phyloP scores from a whole-genome alignment of 1,140 invertebrate species.

The Seison nebaliae region DNA sequence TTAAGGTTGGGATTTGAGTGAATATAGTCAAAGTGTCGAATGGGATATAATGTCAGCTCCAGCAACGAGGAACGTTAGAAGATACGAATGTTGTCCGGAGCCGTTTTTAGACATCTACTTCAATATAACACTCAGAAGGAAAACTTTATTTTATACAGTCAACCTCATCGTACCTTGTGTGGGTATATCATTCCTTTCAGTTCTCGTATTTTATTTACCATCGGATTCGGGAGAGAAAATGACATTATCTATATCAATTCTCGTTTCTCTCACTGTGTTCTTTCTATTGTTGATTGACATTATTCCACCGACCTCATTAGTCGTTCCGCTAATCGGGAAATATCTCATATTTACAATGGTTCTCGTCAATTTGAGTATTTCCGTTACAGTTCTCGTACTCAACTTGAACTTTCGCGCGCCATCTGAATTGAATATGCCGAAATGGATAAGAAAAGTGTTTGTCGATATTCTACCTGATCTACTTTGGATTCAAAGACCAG shows the following conservation, averaged over 20 bases:
- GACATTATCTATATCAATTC: conserved; percentile 86
- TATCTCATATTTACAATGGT: conserved; percentile 99
- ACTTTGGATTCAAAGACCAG: conserved; percentile 20
- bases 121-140: conserved; percentile 23
- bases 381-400: conserved; percentile 82
- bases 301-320: conserved; percentile 85
- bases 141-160: conserved; percentile 28
- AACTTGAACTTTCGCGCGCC: conserved; percentile 90
- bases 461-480: conserved; percentile 56
- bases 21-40: conserved; percentile 14
- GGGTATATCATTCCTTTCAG: conserved; percentile 63
- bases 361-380: conserved; percentile 83
- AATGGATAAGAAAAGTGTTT: conserved; percentile 67
- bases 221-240: conserved; percentile 94
- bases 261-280: conserved; percentile 97
- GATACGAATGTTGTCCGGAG: conserved; percentile 17
- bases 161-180: conserved; percentile 30
- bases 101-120: conserved; percentile 28
- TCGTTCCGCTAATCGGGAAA: conserved; percentile 84
- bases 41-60: conserved; percentile 17
- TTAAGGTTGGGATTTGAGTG: conserved; percentile 12
- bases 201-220: conserved; percentile 86
- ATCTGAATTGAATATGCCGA: conserved; percentile 79
- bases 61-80: conserved; percentile 15
- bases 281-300: conserved; percentile 90